Base-by-base conservation (phyloP, 2,888 invertebrate species). In the Drosophila acutilabella region DNA sequence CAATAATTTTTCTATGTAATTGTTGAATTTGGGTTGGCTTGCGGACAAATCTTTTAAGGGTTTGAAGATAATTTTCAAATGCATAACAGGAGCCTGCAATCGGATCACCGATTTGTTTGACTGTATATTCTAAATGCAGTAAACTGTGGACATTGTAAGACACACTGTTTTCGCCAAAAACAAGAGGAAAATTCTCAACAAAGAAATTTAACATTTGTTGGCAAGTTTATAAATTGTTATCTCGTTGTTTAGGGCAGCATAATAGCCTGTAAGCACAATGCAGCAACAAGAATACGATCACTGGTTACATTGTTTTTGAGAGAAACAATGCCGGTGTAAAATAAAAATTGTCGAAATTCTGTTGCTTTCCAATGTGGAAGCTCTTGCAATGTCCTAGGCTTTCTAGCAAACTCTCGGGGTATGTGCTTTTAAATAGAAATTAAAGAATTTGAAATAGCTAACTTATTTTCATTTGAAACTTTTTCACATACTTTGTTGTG, bases 161-260 rank as follows among this genome's bases (percentile, higher is more conserved):
- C 10, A 56, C 38, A 33, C 47, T 23, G 18, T 62, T 54, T 6
- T 30, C 36, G 1, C 36, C 36, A 36, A 64, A 64, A 8, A 57
- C 36, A 40, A 36, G 13, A 33, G 64, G 26, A 51, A 64, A 64
- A 52, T 57, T 51, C n/a, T 52, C 45, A 23, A 64, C 64, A 36
- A 57, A 64, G 1, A 57, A 38, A 41, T 57, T 20, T 11, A 56
- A 20, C 51, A 64, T 50, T 13, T 13, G 18, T 51, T 51, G 64
- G 44, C 20, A 52, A 23, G 33, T 64, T 56, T 50, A 23, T 11
- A 44, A 13, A 44, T 51, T 57, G n/a, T 7, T n/a, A 11, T 50
- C 18, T 11, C 54, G 10, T 16, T 50, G 41, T 20, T 14, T 41
- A 26, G 36, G 41, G 33, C 20, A 62, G 26, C 42, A 54, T 0